Base-by-base conservation (phyloP, 1,140 invertebrate genomes). In the Psilanteris sp. region DNA sequence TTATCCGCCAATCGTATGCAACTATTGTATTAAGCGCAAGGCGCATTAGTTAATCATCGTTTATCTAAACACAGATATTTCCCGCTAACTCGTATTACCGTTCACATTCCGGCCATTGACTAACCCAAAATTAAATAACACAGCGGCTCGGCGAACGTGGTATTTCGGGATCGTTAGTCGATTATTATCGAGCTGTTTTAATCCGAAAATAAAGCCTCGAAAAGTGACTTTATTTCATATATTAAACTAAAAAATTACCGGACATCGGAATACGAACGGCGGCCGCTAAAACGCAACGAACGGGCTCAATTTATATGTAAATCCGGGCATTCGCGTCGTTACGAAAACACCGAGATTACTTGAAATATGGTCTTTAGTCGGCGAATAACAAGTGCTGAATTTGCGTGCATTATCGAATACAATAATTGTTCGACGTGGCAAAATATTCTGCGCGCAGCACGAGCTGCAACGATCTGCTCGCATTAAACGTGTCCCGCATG, bases 401-500 rank as follows among this genome's bases (percentile, higher is more conserved):
- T 66, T 74, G 44, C 55, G 41, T 43, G 31, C 62, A 61, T 74
- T 74, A 74, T 57, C 59, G 31, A 20, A 31, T 11, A 10, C 55
- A 48, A 46, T 75, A 68, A 75, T 68, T 75, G 54, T 55, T 68
- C 31, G 31, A 27, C 44, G 64, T 29, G 48, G 43, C 18, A 44
- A 48, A 62, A 62, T 64, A 50, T 62, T 75, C 31, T 39, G 29
- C 57, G 50, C 48, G 27, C 18, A 37, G 34, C 50, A 52, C 46
- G 48, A 43, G 36, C 46, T 37, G 37, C 43, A 75, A 71, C 73
- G 73, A 54, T 77, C 57, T 61, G 74, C 44, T 62, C 46, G 36
- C 72, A 72, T 67, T 71, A 79, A 78, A 79, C 77, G 62, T 76
- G 67, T 72, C 67, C 39, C 54, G 67, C 54, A 75, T 72, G 57